Evolutionary conservation across 2,113 vertebrate species (phyloP).

Genomic region (Circaetus cinerascens): DNA sequence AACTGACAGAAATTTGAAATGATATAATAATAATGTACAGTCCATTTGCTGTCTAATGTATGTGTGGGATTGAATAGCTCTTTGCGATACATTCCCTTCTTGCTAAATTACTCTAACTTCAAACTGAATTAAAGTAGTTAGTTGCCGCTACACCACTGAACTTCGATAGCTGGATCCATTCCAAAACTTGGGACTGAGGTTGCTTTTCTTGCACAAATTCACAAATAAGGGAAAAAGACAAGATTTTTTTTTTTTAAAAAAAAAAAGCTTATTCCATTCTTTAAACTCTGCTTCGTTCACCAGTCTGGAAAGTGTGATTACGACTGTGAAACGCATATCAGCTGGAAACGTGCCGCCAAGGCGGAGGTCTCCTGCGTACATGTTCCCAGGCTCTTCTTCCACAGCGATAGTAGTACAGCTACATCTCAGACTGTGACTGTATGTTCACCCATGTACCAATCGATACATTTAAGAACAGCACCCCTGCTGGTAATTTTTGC

Average conservation of each 20-base stretch:
- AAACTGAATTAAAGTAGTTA: constrained; percentile 42
- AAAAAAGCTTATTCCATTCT: neutral
- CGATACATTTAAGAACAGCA: neutral
- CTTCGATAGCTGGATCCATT: constrained; percentile 7
- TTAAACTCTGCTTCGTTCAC: neutral
- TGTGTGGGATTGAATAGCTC: constrained; percentile 53
- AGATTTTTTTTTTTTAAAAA: neutral
- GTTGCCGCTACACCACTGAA: neutral
- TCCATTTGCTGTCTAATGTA: constrained; percentile 61
- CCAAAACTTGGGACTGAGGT: neutral
- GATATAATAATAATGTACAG: constrained; percentile 52
- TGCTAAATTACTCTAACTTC: constrained; percentile 50
- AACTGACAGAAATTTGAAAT: constrained; percentile 47
- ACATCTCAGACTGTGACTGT: neutral
- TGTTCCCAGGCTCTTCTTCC: neutral
- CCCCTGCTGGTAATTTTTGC: neutral
- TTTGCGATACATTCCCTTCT: constrained; percentile 14
- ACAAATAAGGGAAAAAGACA: neutral
- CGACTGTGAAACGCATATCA: neutral
- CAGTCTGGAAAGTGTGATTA: neutral
- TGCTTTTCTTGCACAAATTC: neutral
- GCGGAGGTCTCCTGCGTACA: neutral
- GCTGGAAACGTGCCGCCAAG: neutral
- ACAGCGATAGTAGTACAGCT: neutral
- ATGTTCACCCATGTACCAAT: neutral